Percentiles rank a stretch among this genome's conserved stretches.
Evolutionary conservation across 37 sponge, comb jelly and placozoan species (phyloP).

Genomic region (Agelas oroides): DNA sequence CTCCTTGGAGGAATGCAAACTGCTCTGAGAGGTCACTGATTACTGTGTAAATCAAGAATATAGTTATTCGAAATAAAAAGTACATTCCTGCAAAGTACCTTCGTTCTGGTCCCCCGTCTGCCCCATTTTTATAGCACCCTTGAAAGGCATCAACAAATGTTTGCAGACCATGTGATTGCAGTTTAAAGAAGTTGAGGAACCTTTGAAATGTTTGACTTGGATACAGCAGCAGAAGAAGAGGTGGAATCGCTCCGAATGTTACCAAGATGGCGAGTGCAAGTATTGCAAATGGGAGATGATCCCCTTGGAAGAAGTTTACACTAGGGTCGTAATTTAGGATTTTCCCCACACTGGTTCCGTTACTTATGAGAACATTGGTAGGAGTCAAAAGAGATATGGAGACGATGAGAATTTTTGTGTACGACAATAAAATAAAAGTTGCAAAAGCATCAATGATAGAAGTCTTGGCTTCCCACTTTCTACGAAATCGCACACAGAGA

Average conservation of each 20-base stretch:
- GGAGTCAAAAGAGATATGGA: constrained; percentile 30
- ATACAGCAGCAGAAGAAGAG: constrained; percentile 44
- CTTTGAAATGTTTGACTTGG: constrained; percentile 32
- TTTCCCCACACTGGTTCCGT: not conserved
- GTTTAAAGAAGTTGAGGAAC: not conserved
- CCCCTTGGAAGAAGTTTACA: constrained; percentile 1
- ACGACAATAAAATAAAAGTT: constrained; percentile 47
- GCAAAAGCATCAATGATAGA: constrained; percentile 65
- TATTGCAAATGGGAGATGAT: constrained; percentile 22
- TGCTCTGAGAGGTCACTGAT: not conserved
- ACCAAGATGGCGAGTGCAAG: constrained; percentile 15
- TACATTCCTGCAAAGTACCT: constrained; percentile 55
- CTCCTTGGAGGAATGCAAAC: not conserved
- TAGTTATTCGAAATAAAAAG: constrained; percentile 41
- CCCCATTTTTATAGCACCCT: constrained; percentile 53
- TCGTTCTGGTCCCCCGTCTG: constrained; percentile 25
- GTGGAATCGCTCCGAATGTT: constrained; percentile 36
- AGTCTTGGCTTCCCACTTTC: constrained; percentile 45
- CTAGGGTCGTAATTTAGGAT: constrained; percentile 43
- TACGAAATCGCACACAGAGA: constrained; percentile 27
- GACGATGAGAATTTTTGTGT: constrained; percentile 33
- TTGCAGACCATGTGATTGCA: not conserved
- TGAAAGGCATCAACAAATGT: constrained; percentile 62
- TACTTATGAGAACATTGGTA: not conserved
- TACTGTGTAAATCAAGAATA: not conserved